Conservation (phyloP, 2,113 vertebrate species). For the Porphyrio hochstetteri region DNA sequence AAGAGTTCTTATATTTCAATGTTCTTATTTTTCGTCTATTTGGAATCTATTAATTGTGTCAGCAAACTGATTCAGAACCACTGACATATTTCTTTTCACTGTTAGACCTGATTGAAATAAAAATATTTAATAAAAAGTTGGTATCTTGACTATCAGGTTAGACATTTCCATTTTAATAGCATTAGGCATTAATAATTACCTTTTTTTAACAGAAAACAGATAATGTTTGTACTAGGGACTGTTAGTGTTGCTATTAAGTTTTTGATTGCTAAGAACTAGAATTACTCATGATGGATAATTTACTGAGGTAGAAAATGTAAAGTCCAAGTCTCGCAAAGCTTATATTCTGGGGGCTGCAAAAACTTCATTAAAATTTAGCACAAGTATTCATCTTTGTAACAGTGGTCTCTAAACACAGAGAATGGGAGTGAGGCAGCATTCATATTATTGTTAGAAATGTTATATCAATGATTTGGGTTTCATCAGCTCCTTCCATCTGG, state of each 20-base stretch:
- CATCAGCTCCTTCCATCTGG: conserved; percentile 56
- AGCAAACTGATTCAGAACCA: not conserved
- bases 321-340: not conserved
- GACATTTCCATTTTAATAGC: not conserved
- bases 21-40: not conserved
- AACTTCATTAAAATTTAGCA: not conserved
- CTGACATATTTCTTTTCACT: not conserved
- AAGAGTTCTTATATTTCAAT: not conserved
- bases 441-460: not conserved
- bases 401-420: not conserved
- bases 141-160: not conserved
- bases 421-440: not conserved
- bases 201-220: not conserved
- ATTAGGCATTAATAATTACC: not conserved
- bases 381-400: not conserved
- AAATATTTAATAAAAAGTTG: not conserved
- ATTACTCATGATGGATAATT: not conserved
- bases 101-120: not conserved
- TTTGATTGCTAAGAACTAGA: not conserved
- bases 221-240: not conserved
- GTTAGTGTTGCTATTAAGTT: not conserved
- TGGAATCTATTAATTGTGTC: not conserved
- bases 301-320: not conserved
- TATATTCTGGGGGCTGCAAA: not conserved
- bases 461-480: conserved; percentile 30